Percentiles rank a stretch among this genome's conserved stretches.
Conservation (phyloP, 2,113 vertebrate species). For the Macroglossus sobrinus region DNA sequence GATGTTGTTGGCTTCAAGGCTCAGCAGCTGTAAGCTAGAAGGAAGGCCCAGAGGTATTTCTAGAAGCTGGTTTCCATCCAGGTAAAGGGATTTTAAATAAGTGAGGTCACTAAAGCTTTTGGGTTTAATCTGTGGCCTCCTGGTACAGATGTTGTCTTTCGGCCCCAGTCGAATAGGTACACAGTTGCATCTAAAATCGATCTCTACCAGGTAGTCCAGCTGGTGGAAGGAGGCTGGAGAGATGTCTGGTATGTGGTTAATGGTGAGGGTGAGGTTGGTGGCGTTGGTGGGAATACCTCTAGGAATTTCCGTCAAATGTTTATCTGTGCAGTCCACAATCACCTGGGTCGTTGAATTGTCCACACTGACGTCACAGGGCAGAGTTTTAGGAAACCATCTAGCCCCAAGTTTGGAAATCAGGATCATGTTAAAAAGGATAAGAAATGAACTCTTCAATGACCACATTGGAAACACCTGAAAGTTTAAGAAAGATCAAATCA, state of each 20-base stretch:
- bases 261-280: constrained; percentile 94
- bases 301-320: constrained; percentile 84
- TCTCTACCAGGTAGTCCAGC: constrained; percentile 88
- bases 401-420: constrained; percentile 70
- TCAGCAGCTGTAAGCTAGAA: constrained; percentile 85
- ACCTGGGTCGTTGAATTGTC: constrained; percentile 73
- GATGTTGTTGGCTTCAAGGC: constrained; percentile 94
- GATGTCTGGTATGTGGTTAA: constrained; percentile 90
- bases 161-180: constrained; percentile 89
- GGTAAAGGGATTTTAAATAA: constrained; percentile 88
- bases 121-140: constrained; percentile 77
- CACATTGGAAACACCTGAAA: constrained; percentile 70
- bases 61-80: constrained; percentile 93
- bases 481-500: constrained; percentile 49
- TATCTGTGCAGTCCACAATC: constrained; percentile 91
- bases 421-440: constrained; percentile 63
- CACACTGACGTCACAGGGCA: constrained; percentile 89
- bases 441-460: constrained; percentile 34
- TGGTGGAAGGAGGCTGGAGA: constrained; percentile 83
- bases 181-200: constrained; percentile 97
- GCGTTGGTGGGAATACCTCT: constrained; percentile 86
- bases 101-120: constrained; percentile 84
- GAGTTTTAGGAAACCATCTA: constrained; percentile 90
- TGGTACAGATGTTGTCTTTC: constrained; percentile 85
- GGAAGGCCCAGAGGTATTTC: constrained; percentile 90